Conservation (phyloP, 2,113 vertebrate species). For the Ailurus styani region DNA sequence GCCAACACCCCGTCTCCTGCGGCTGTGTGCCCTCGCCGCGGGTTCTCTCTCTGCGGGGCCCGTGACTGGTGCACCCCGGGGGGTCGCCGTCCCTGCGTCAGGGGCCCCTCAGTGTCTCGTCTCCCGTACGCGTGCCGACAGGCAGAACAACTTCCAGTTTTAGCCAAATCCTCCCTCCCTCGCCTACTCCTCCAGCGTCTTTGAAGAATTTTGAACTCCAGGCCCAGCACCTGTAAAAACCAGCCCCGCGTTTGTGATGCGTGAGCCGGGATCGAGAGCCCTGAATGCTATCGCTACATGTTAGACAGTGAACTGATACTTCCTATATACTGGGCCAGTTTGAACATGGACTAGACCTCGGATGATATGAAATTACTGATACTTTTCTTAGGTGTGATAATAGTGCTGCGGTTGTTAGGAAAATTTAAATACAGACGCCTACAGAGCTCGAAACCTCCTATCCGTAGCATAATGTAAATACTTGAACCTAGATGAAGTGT, state of each 20-base stretch:
- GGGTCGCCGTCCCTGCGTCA: accelerated
- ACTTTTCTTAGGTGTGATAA: neutral
- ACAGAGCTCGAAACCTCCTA: neutral
- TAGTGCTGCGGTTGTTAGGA: neutral
- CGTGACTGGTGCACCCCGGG: accelerated
- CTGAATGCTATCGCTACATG: neutral
- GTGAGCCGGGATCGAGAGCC: neutral
- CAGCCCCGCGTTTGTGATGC: neutral
- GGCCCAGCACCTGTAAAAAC: neutral
- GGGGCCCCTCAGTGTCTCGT: neutral
- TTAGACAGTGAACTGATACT: neutral
- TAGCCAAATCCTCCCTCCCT: no score
- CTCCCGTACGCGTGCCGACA: neutral
- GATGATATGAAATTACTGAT: neutral
- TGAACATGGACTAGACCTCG: neutral
- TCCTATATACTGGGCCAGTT: no score
- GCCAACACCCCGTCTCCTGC: accelerated
- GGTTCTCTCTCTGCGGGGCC: accelerated
- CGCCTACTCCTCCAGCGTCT: neutral
- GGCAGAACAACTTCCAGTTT: neutral
- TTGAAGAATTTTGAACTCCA: neutral
- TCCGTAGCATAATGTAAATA: neutral
- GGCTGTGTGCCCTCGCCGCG: accelerated
- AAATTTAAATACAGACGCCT: neutral
- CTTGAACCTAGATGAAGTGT: neutral